These are phyloP conservation scores for Aphidius gifuensis DNA, from an alignment of 1,140 invertebrate genomes.

Conservation along the genomic window DNA sequence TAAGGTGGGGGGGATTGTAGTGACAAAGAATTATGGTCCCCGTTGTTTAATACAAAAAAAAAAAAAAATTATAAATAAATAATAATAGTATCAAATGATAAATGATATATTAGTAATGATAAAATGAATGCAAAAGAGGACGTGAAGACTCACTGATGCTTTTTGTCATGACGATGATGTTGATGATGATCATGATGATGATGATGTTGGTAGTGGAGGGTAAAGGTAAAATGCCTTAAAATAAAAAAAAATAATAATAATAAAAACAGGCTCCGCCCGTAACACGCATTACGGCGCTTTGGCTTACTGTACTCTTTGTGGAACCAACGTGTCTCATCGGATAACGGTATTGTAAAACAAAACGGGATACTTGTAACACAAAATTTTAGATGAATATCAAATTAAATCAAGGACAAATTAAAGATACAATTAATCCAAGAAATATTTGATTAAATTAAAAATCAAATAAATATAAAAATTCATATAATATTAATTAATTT, in stretches of 20 bases:
- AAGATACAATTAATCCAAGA: neutral
- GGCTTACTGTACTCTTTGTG: conserved; percentile 22
- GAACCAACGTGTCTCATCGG: conserved; percentile 8
- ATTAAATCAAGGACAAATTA: conserved; percentile 14
- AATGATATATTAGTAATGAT: neutral
- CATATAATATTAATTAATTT: too few relatives aligned
- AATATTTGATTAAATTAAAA: too few relatives aligned
- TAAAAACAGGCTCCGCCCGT: conserved; percentile 38
- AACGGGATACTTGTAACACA: conserved; percentile 2
- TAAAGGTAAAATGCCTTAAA: neutral
- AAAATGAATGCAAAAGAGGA: too few relatives aligned
- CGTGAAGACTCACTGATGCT: neutral
- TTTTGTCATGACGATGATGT: conserved; percentile 11
- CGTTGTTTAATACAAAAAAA: too few relatives aligned
- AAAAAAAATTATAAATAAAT: too few relatives aligned
- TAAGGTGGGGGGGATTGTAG: conserved; percentile 45
- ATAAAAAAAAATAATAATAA: neutral
- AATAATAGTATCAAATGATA: too few relatives aligned
- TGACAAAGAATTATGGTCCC: too few relatives aligned
- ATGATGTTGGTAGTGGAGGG: neutral
- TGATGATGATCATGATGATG: neutral
- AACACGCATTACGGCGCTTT: conserved; percentile 10
- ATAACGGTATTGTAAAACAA: conserved; percentile 11
- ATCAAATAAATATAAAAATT: too few relatives aligned
- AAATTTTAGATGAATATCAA: conserved; percentile 10